Percentiles rank a stretch among this genome's conserved stretches.
phyloP scores from a whole-genome alignment of 2,797 vertebrate species.

The Podarcis siculus region DNA sequence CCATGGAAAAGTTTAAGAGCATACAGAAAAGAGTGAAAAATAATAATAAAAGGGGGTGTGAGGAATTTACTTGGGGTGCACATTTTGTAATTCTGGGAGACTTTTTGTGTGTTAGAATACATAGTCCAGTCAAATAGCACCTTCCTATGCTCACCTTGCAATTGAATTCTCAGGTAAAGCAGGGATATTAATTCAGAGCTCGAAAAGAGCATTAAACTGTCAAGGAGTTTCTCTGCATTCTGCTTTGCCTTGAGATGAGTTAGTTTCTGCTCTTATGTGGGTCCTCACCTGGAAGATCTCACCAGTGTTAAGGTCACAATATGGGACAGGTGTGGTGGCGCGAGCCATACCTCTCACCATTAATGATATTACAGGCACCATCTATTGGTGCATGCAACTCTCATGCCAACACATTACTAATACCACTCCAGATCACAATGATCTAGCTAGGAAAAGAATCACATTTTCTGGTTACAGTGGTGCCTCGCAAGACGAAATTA shows the following conservation, averaged over 20 bases:
- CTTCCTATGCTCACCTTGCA: not conserved
- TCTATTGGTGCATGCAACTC: not conserved
- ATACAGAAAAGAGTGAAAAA: no score
- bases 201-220: not conserved
- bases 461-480: no score
- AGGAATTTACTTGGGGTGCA: no score
- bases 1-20: no score
- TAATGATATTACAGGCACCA: not conserved
- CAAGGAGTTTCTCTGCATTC: not conserved
- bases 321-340: not conserved
- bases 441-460: not conserved
- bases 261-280: not conserved
- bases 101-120: not conserved
- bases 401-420: not conserved
- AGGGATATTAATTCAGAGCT: not conserved
- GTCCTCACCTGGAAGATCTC: not conserved
- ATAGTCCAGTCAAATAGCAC: not conserved
- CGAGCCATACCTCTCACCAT: not conserved
- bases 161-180: not conserved
- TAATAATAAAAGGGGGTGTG: no score
- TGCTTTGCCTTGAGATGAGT: not conserved
- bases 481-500: no score
- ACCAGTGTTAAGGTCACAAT: not conserved
- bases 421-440: not conserved
- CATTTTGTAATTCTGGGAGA: no score